Conservation (phyloP, 2,797 vertebrate species). For the Cygnus olor region DNA sequence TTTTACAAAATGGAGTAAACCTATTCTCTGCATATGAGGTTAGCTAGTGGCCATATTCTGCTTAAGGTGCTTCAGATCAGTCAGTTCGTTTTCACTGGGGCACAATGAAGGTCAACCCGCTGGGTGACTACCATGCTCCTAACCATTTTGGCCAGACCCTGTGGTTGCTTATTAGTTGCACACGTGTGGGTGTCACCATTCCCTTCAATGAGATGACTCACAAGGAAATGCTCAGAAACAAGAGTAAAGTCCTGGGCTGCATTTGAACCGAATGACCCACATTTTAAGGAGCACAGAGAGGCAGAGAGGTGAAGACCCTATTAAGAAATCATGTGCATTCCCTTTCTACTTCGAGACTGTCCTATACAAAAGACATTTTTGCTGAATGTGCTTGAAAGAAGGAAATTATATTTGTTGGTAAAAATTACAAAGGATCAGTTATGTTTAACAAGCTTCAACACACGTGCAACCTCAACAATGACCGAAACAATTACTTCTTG, state of each 20-base stretch:
- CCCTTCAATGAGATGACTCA: background rate
- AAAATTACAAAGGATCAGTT: constrained; percentile 1
- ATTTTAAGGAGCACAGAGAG: background rate
- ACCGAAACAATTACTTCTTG: constrained; percentile 44
- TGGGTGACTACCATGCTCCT: background rate
- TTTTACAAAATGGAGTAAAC: background rate
- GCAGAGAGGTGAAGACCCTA: background rate
- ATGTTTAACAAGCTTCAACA: constrained; percentile 62
- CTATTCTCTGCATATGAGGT: fast-evolving
- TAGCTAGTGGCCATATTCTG: background rate
- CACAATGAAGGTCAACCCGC: background rate
- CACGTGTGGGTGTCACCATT: background rate
- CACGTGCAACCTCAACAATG: background rate
- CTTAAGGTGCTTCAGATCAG: background rate
- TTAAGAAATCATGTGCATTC: background rate
- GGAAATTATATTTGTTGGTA: constrained; percentile 40
- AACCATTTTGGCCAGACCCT: fast-evolving
- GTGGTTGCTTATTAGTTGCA: background rate
- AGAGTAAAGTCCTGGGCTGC: background rate
- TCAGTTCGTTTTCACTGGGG: background rate
- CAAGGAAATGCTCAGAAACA: background rate
- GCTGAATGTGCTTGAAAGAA: background rate
- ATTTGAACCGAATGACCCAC: background rate
- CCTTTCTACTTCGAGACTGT: background rate
- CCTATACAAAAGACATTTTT: background rate